phyloP scores from a whole-genome alignment of 1,140 invertebrate genomes.

The Tyrophagus putrescentiae region DNA sequence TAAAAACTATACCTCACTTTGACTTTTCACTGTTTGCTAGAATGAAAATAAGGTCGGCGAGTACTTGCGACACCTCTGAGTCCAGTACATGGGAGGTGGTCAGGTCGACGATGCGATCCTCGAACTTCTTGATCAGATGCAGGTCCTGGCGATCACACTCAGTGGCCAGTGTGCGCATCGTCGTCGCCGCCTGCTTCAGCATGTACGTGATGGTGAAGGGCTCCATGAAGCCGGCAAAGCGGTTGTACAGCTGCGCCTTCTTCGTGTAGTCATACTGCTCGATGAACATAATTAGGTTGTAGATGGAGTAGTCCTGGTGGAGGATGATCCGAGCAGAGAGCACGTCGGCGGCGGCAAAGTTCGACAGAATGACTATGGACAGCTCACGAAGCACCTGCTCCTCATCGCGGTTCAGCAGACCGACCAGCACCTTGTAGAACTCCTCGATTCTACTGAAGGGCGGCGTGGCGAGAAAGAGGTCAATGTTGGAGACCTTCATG shows the following conservation, averaged over 20 bases:
- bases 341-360: constrained; percentile 74
- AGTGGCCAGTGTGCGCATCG: constrained; percentile 63
- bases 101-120: constrained; percentile 72
- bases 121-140: constrained; percentile 73
- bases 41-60: constrained; percentile 76
- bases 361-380: constrained; percentile 72
- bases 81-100: constrained; percentile 95
- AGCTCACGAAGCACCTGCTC: constrained; percentile 80
- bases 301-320: constrained; percentile 54
- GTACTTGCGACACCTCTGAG: constrained; percentile 77
- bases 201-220: constrained; percentile 95
- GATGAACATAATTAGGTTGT: constrained; percentile 84
- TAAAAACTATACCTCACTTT: constrained; percentile 4
- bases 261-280: constrained; percentile 89
- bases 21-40: constrained; percentile 9
- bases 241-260: constrained; percentile 82
- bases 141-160: constrained; percentile 81
- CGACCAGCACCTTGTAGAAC: constrained; percentile 70
- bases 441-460: constrained; percentile 77
- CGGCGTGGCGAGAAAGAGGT: constrained; percentile 91
- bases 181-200: constrained; percentile 78
- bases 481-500: constrained; percentile 90
- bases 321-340: constrained; percentile 78
- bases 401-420: constrained; percentile 69
- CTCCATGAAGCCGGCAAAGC: constrained; percentile 87